These are phyloP conservation scores for Tetropium fuscum DNA, from an alignment of 2,888 invertebrate species.

Conservation along the genomic window DNA sequence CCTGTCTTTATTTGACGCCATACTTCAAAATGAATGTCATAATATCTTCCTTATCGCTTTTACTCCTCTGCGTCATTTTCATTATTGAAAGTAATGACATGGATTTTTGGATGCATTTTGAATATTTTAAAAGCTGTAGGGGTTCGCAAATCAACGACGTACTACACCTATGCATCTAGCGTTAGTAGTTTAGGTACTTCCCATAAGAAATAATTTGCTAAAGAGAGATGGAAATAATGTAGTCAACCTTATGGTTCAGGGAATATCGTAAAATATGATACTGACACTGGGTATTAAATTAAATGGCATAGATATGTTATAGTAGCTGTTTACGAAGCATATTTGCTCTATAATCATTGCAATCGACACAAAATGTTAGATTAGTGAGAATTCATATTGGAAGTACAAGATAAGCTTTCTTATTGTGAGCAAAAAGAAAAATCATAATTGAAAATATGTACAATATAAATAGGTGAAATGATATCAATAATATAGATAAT, in stretches of 20 bases:
- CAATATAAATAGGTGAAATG: neutral
- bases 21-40: neutral
- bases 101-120: neutral
- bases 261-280: neutral
- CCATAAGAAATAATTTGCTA: neutral
- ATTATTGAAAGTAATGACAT: neutral
- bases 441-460: neutral
- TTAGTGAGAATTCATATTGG: neutral
- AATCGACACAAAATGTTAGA: neutral
- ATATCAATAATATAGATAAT: neutral
- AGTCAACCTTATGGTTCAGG: neutral
- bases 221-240: neutral
- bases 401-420: neutral
- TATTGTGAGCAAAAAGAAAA: neutral
- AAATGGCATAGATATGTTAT: neutral
- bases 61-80: constrained; percentile 32
- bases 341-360: neutral
- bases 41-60: neutral
- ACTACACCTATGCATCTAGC: neutral
- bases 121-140: neutral
- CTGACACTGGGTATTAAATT: neutral
- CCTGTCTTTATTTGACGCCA: neutral
- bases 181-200: constrained; percentile 1
- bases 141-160: constrained; percentile 2
- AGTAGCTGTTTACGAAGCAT: neutral